Evolutionary conservation across 1,140 invertebrate species (phyloP), one percentile per base, ranked within the genome.

Genomic region (Mizuhopecten yessoensis): DNA sequence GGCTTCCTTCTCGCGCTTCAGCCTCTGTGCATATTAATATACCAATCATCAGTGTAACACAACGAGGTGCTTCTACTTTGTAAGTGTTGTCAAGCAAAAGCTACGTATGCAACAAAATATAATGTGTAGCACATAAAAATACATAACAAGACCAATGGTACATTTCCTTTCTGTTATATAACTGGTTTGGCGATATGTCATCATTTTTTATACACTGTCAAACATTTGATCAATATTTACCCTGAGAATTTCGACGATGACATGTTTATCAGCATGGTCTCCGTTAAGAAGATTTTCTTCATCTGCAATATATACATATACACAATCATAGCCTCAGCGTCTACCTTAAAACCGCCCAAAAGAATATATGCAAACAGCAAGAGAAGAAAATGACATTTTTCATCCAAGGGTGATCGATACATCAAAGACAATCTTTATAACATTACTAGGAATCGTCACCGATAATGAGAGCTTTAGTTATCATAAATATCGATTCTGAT

Each of bases 1-100:
- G 20, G 97, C 93, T 23, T 97, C 96, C 0, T 97, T 96, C 90
- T 97, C n/a, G n/a, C n/a, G 97, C 34, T 97, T 97, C 1, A 97
- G 96, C 94, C 97, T 97, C 95, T 97, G 90, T 45, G 34, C 92
- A 92, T 87, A 93, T 23, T 75, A 33, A 87, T 10, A 49, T 3
- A 17, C 7, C 7, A 88, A 88, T 15, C 20, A 49, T 49, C 45
- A 49, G 20, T 49, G 13, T 39, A 39, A 13, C n/a, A n/a, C n/a
- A n/a, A n/a, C n/a, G n/a, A n/a, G n/a, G n/a, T n/a, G n/a, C n/a
- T n/a, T n/a, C n/a, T n/a, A n/a, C n/a, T n/a, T n/a, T n/a, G n/a
- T n/a, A n/a, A n/a, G n/a, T n/a, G n/a, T n/a, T n/a, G n/a, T n/a
- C n/a, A n/a, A n/a, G n/a, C n/a, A n/a, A n/a, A n/a, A n/a, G n/a